phyloP scores from a whole-genome alignment of 2,797 vertebrate species.

The Tauraco hartlaubi region DNA sequence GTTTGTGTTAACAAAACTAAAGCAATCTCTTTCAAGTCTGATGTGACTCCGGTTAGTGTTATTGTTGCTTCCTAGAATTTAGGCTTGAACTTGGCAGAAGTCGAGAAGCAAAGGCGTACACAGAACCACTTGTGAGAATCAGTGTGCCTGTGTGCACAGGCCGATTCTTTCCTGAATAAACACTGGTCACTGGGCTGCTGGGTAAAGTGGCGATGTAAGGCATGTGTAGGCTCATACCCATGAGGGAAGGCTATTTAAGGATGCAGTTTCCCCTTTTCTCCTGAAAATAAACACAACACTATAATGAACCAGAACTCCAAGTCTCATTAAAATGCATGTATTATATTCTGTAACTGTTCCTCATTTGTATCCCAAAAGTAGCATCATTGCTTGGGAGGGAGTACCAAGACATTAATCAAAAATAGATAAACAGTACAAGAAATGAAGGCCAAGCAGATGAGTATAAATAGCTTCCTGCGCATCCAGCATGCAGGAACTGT shows the following conservation, averaged over 20 bases:
- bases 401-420: conserved; percentile 10
- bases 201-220: background rate
- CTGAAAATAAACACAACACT: background rate
- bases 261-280: background rate
- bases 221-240: background rate
- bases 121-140: conserved; percentile 43
- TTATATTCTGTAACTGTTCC: background rate
- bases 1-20: conserved; percentile 7
- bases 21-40: conserved; percentile 8
- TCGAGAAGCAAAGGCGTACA: background rate
- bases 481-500: background rate
- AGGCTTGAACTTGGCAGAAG: conserved; percentile 45
- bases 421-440: conserved; percentile 15
- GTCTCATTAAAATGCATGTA: background rate
- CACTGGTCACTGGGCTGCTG: background rate
- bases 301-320: background rate
- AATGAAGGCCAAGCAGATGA: background rate
- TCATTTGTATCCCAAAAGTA: background rate
- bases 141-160: background rate
- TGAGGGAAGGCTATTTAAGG: background rate
- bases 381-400: background rate
- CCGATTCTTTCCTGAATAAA: conserved; percentile 4
- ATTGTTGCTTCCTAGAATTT: conserved; percentile 59
- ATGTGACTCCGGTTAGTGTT: conserved; percentile 22
- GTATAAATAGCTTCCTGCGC: background rate